Evolutionary conservation across 2,888 invertebrate species (phyloP).

Genomic region (Tipula unca): DNA sequence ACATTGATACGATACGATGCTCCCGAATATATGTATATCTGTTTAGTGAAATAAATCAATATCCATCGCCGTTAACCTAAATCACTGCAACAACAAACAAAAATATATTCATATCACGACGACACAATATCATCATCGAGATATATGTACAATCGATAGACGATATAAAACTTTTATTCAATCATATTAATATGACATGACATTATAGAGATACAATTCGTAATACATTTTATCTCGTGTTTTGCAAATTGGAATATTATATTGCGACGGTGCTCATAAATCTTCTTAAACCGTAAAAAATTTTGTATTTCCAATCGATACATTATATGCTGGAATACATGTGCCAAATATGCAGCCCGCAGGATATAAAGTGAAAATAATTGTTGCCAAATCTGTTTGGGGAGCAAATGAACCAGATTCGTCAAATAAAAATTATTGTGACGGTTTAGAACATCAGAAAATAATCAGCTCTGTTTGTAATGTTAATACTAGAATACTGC

Average conservation of each 20-base stretch:
- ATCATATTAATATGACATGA: not conserved
- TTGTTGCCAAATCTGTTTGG: too few species aligned
- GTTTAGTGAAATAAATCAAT: not conserved
- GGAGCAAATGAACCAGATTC: too few species aligned
- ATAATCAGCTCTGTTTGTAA: too few species aligned
- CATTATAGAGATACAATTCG: not conserved
- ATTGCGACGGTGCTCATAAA: too few species aligned
- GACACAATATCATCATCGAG: not conserved
- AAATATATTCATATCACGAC: not conserved
- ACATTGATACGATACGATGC: not conserved
- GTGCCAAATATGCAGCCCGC: too few species aligned
- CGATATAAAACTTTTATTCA: not conserved
- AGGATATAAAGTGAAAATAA: too few species aligned
- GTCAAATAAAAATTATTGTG: too few species aligned
- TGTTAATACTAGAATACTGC: too few species aligned
- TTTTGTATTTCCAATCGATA: too few species aligned
- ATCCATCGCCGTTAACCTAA: not conserved
- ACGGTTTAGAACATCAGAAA: too few species aligned
- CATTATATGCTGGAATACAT: too few species aligned
- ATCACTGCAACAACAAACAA: not conserved
- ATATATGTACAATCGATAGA: not conserved
- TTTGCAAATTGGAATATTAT: not conserved
- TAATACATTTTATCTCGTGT: not conserved
- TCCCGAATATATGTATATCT: not conserved
- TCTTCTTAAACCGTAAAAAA: too few species aligned